A percentile compares a stretch with the other conserved stretches of the same genome.
phyloP scores from a whole-genome alignment of 2,888 invertebrate species.

The Rhodophaea formosa region DNA sequence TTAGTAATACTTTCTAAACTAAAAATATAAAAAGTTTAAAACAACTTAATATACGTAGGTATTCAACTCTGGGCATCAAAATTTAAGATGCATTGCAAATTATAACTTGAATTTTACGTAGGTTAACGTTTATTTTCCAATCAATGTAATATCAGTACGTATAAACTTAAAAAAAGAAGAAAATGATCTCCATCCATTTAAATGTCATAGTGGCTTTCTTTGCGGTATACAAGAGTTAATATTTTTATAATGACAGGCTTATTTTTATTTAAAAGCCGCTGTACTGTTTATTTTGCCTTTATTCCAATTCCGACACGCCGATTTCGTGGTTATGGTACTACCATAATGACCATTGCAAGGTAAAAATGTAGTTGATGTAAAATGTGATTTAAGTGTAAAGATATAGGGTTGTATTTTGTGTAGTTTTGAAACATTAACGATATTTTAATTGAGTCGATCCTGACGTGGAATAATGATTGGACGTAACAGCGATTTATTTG shows the following conservation, averaged over 20 bases:
- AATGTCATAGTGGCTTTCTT: constrained; percentile 22
- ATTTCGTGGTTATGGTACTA: constrained; percentile 79
- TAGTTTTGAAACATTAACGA: constrained; percentile 68
- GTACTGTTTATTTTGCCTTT: constrained; percentile 78
- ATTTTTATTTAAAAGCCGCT: constrained; percentile 57
- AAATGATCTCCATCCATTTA: not conserved
- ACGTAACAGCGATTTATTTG: constrained; percentile 80
- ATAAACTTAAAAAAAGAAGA: too few species aligned
- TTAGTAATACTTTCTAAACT: too few species aligned
- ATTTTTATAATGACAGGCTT: constrained; percentile 63
- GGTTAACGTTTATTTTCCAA: too few species aligned
- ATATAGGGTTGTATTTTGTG: constrained; percentile 57
- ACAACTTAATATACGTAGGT: too few species aligned
- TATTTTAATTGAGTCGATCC: constrained; percentile 81
- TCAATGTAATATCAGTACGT: too few species aligned
- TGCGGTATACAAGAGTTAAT: constrained; percentile 38
- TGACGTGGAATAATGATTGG: constrained; percentile 81
- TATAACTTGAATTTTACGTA: too few species aligned
- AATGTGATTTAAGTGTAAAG: constrained; percentile 42
- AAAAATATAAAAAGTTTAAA: too few species aligned
- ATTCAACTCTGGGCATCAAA: too few species aligned
- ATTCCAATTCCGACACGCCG: constrained; percentile 77
- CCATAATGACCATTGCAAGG: constrained; percentile 77
- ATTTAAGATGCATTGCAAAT: too few species aligned
- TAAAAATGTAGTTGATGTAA: constrained; percentile 44